Evolutionary conservation across 2,113 vertebrate species (phyloP).

Genomic region (Falco punctatus): DNA sequence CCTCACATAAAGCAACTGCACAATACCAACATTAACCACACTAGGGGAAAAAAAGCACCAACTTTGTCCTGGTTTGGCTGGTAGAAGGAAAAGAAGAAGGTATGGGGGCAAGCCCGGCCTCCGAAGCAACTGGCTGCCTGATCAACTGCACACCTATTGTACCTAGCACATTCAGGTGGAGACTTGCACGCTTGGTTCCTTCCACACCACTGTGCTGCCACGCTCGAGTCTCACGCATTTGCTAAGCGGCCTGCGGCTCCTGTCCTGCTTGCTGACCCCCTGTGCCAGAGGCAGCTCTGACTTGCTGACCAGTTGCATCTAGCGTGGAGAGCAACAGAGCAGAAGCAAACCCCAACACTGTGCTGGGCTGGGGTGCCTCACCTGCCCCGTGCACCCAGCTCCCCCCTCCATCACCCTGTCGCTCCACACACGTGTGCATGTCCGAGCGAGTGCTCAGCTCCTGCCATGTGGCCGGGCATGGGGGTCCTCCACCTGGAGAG

Average conservation of each 20-base stretch:
- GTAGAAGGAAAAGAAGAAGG: not conserved
- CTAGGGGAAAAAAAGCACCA: not conserved
- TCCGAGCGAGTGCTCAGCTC: not conserved
- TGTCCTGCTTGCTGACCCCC: accelerated
- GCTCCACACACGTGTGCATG: accelerated
- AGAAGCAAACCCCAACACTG: not conserved
- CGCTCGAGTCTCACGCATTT: accelerated
- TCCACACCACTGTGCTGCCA: not conserved
- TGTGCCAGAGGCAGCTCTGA: not conserved
- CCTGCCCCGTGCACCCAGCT: accelerated
- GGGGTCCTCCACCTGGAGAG: not conserved
- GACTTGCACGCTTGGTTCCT: not conserved
- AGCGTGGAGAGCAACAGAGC: accelerated
- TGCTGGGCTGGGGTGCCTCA: accelerated
- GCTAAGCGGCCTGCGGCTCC: not conserved
- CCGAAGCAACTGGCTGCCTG: not conserved
- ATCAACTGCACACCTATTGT: not conserved
- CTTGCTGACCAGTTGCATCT: not conserved
- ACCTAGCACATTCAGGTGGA: not conserved
- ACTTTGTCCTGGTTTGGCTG: not conserved
- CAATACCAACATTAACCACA: not conserved
- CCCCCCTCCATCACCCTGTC: not conserved
- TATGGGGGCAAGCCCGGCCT: not conserved
- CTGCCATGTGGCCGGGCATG: not conserved
- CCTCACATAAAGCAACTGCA: not conserved